Evolutionary conservation across 2,797 vertebrate genomes (phyloP).

Genomic region (Poecilia picta): DNA sequence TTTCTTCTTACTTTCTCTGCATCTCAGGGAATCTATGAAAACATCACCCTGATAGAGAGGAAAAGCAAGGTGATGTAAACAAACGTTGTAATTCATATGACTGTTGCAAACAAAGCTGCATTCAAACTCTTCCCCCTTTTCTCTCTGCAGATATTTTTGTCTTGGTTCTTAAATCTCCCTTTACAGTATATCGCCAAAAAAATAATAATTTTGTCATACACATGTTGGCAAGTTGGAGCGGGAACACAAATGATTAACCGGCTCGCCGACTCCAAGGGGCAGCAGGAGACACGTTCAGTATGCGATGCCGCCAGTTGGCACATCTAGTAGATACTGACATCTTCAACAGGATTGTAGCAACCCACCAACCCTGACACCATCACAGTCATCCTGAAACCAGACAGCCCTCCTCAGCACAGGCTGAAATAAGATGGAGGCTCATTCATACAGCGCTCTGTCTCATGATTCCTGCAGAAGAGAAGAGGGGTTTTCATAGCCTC

Average conservation of each 20-base stretch:
- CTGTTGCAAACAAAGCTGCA: constrained; percentile 10
- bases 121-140: background rate
- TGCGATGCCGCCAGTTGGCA: constrained; percentile 59
- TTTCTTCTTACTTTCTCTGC: background rate
- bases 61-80: constrained; percentile 15
- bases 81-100: constrained; percentile 19
- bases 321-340: constrained; percentile 68
- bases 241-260: constrained; percentile 67
- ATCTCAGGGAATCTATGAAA: constrained; percentile 43
- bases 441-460: constrained; percentile 40
- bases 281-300: constrained; percentile 55
- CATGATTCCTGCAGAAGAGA: constrained; percentile 61
- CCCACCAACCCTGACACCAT: constrained; percentile 34
- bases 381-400: constrained; percentile 39
- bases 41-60: constrained; percentile 20
- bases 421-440: constrained; percentile 64
- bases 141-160: constrained; percentile 33
- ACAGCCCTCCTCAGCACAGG: constrained; percentile 62
- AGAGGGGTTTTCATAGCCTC: constrained; percentile 39
- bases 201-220: constrained; percentile 54
- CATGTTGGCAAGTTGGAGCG: constrained; percentile 45
- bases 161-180: constrained; percentile 44
- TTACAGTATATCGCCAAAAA: constrained; percentile 22
- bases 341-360: constrained; percentile 65
- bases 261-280: constrained; percentile 53